Evolutionary conservation across 2,113 vertebrate genomes (phyloP).

Genomic region (Thermophis baileyi): DNA sequence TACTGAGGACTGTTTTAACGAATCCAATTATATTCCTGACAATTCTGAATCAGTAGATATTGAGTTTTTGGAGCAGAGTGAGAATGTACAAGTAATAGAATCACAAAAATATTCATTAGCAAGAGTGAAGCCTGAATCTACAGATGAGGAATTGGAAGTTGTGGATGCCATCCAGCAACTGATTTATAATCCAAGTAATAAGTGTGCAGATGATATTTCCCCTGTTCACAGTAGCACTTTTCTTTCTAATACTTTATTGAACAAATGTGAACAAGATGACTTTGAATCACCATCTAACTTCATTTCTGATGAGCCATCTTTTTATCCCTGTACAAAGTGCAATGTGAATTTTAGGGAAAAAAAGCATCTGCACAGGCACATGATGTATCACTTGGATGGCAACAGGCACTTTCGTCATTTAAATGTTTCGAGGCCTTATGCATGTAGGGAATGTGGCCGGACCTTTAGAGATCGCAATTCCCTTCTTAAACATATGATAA

Average conservation of each 20-base stretch:
- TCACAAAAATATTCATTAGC: conserved; percentile 70
- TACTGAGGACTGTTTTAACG: conserved; percentile 77
- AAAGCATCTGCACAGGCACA: conserved; percentile 90
- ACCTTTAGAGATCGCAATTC: conserved; percentile 89
- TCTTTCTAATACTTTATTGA: conserved; percentile 72
- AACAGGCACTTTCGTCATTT: conserved; percentile 89
- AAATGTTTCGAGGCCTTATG: conserved; percentile 84
- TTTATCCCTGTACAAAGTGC: conserved; percentile 90
- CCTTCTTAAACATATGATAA: conserved; percentile 91
- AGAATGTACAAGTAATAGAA: conserved; percentile 72
- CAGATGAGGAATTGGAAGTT: conserved; percentile 74
- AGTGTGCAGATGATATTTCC: conserved; percentile 78
- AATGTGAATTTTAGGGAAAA: conserved; percentile 93
- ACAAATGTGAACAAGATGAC: conserved; percentile 80
- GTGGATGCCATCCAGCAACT: conserved; percentile 76
- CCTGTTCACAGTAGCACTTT: conserved; percentile 80
- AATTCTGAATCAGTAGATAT: conserved; percentile 69
- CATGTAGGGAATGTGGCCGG: conserved; percentile 91
- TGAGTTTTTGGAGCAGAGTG: conserved; percentile 75
- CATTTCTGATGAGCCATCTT: conserved; percentile 81
- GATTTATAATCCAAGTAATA: conserved; percentile 76
- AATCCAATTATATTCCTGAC: conserved; percentile 75
- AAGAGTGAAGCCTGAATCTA: conserved; percentile 76
- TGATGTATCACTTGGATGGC: conserved; percentile 97
- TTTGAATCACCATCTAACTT: conserved; percentile 77